A percentile compares a stretch with the other conserved stretches of the same genome.
Evolutionary conservation across 37 sponge, comb jelly and placozoan genomes (phyloP).

Genomic region (Bolinopsis microptera): DNA sequence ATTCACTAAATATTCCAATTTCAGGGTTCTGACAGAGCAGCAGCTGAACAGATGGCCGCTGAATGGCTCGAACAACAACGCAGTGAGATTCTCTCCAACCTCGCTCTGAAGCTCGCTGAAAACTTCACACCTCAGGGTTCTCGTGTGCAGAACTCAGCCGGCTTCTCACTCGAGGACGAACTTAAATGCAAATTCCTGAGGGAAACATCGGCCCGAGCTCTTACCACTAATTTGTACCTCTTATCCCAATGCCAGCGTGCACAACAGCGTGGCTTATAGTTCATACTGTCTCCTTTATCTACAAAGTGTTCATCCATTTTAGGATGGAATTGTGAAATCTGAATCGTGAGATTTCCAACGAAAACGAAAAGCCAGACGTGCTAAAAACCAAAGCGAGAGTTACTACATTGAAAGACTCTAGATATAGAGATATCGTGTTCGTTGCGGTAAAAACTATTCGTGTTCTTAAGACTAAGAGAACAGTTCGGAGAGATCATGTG

Average conservation of each 20-base stretch:
- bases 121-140: conserved; percentile 59
- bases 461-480: background rate
- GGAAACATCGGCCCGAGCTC: conserved; percentile 50
- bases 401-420: background rate
- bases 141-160: conserved; percentile 54
- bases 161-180: conserved; percentile 50
- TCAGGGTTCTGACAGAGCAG: conserved; percentile 53
- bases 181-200: conserved; percentile 62
- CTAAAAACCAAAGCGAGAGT: background rate
- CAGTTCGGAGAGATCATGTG: background rate
- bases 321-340: background rate
- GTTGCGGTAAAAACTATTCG: background rate
- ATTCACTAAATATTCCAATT: too few species aligned
- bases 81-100: conserved; percentile 46
- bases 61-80: conserved; percentile 61
- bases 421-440: background rate
- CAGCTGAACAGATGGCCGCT: conserved; percentile 63
- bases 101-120: conserved; percentile 36
- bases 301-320: background rate
- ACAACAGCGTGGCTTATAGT: background rate
- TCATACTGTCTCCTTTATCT: background rate
- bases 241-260: conserved; percentile 59
- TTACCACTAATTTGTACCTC: conserved; percentile 53
- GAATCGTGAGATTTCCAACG: background rate
- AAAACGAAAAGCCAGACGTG: background rate